Evolutionary conservation across 2,797 vertebrate species (phyloP).

Genomic region (Pitangus sulphuratus): DNA sequence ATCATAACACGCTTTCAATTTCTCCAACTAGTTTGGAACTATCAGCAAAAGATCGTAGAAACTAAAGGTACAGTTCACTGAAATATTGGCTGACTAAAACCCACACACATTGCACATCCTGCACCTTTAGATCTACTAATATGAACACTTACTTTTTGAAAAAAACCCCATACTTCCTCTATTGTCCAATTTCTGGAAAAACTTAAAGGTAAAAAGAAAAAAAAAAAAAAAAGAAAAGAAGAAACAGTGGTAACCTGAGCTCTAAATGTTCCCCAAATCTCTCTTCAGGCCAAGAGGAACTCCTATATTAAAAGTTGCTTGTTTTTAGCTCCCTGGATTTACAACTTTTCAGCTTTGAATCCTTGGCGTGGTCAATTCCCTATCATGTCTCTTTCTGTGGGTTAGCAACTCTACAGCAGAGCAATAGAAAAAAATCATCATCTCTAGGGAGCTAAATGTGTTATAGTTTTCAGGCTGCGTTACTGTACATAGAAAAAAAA

Average conservation of each 20-base stretch:
- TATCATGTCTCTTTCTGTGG: neutral
- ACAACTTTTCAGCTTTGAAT: neutral
- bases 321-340: neutral
- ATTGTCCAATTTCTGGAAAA: neutral
- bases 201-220: neutral
- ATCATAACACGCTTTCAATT: neutral
- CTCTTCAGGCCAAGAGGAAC: neutral
- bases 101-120: neutral
- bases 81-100: neutral
- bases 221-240: neutral
- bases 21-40: neutral
- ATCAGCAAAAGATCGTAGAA: neutral
- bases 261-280: neutral
- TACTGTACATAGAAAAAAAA: neutral
- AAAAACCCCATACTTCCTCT: neutral
- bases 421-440: neutral
- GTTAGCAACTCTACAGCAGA: neutral
- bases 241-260: neutral
- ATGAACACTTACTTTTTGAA: neutral
- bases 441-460: neutral
- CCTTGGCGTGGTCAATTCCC: neutral
- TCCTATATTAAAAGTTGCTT: neutral
- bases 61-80: neutral
- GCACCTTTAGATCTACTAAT: neutral
- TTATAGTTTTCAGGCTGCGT: neutral